phyloP scores from a whole-genome alignment of 2,888 invertebrate species.

The Noctua comes region DNA sequence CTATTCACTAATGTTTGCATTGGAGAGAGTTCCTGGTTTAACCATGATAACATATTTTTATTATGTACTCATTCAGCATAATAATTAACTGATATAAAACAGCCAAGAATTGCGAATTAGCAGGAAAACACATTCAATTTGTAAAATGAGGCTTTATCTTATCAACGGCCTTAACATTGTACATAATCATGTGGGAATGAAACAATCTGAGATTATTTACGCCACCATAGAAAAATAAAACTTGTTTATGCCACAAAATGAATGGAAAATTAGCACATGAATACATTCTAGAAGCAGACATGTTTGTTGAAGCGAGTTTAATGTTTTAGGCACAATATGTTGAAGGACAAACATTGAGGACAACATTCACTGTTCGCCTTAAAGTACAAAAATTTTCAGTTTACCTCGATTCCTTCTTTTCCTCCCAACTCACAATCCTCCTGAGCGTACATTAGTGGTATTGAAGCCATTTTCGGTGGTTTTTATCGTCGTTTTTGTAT shows the following conservation, averaged over 20 bases:
- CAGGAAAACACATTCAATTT: not conserved
- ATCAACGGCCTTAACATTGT: constrained; percentile 48
- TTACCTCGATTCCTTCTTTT: constrained; percentile 90
- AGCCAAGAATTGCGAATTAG: constrained; percentile 5
- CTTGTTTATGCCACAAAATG: constrained; percentile 15
- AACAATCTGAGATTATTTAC: constrained; percentile 38
- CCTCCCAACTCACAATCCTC: constrained; percentile 93
- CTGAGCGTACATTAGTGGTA: constrained; percentile 91
- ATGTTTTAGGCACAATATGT: constrained; percentile 43
- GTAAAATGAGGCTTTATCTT: constrained; percentile 52
- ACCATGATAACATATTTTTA: not conserved
- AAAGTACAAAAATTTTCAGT: constrained; percentile 33
- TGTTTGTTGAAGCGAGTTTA: constrained; percentile 37
- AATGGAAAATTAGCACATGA: constrained; percentile 47
- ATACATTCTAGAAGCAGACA: constrained; percentile 29
- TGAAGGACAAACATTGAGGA: constrained; percentile 65
- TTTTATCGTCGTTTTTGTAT: constrained; percentile 41
- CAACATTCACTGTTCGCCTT: constrained; percentile 53
- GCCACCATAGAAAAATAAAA: constrained; percentile 4
- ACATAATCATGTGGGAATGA: constrained; percentile 20
- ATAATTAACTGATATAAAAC: constrained; percentile 9
- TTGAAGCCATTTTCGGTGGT: constrained; percentile 82
- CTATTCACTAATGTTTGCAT: not conserved
- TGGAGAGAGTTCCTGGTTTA: not conserved
- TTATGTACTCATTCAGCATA: not conserved